These are phyloP conservation scores for Mormoops blainvillei DNA, from an alignment of 2,113 vertebrate genomes.

Conservation along the genomic window DNA sequence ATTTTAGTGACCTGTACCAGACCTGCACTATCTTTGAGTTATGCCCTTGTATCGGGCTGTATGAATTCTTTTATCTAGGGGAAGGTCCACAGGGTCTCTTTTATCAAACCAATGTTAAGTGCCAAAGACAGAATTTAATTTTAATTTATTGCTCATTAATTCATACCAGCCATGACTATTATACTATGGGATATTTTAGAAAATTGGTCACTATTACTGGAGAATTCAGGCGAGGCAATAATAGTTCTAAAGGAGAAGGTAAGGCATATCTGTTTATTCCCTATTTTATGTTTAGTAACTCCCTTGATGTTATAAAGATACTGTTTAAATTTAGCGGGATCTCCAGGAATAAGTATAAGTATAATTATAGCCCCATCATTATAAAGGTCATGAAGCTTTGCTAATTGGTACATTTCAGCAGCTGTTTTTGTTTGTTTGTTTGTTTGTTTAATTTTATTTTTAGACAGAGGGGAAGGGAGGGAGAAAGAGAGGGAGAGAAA, in stretches of 20 bases:
- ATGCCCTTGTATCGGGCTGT: not conserved
- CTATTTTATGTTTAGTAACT: not conserved
- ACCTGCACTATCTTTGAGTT: not conserved
- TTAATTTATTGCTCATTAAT: conserved; percentile 33
- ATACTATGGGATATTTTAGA: conserved; percentile 6
- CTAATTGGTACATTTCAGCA: not conserved
- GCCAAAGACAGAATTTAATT: conserved; percentile 39
- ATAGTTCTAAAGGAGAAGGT: not conserved
- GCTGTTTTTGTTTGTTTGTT: too few species aligned
- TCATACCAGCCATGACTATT: not conserved
- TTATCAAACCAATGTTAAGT: conserved; percentile 20
- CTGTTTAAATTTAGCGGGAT: not conserved
- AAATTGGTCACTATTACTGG: not conserved
- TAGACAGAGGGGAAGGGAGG: too few species aligned
- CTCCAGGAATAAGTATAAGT: not conserved
- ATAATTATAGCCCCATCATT: not conserved
- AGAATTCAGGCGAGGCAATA: not conserved
- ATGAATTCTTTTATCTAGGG: conserved; percentile 2
- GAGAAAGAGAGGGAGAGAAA: too few species aligned
- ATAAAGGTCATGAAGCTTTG: not conserved
- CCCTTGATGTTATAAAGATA: not conserved
- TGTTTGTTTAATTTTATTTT: too few species aligned
- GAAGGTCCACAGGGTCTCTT: not conserved
- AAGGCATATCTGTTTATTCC: not conserved
- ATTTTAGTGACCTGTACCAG: not conserved